A percentile compares a stretch with the other conserved stretches of the same genome.
phyloP scores from a whole-genome alignment of 2,113 vertebrate species.

The Catharus fuscescens region DNA sequence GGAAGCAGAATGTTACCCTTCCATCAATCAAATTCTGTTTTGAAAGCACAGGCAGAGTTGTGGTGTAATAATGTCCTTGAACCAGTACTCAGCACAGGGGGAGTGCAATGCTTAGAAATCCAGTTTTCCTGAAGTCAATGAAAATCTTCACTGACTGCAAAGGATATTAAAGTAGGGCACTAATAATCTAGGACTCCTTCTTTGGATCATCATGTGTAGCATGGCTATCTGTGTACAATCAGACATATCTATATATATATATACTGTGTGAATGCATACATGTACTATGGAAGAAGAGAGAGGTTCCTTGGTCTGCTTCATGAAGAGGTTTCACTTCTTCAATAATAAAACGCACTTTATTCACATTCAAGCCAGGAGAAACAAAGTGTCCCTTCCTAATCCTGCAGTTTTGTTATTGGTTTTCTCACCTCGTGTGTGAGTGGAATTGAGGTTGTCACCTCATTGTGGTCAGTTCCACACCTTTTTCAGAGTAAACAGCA shows the following conservation, averaged over 20 bases:
- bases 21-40: background rate
- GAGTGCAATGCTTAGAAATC: background rate
- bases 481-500: slow-evolving; percentile 60
- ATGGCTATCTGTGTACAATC: background rate
- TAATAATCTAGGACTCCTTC: background rate
- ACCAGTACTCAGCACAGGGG: background rate
- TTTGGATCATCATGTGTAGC: background rate
- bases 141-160: background rate
- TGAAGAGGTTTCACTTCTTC: background rate
- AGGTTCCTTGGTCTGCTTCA: background rate
- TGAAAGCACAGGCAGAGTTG: background rate
- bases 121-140: background rate
- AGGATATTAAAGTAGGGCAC: background rate
- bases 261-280: background rate
- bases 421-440: slow-evolving; percentile 63
- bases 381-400: slow-evolving; percentile 26
- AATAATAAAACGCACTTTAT: background rate
- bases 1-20: background rate
- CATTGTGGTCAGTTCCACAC: slow-evolving; percentile 64
- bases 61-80: background rate
- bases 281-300: background rate
- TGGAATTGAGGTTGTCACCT: slow-evolving; percentile 62
- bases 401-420: slow-evolving; percentile 38
- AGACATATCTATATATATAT: background rate
- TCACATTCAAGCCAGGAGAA: slow-evolving; percentile 15